Conservation (phyloP, 2,113 vertebrate species). For the Hassar affinis region DNA sequence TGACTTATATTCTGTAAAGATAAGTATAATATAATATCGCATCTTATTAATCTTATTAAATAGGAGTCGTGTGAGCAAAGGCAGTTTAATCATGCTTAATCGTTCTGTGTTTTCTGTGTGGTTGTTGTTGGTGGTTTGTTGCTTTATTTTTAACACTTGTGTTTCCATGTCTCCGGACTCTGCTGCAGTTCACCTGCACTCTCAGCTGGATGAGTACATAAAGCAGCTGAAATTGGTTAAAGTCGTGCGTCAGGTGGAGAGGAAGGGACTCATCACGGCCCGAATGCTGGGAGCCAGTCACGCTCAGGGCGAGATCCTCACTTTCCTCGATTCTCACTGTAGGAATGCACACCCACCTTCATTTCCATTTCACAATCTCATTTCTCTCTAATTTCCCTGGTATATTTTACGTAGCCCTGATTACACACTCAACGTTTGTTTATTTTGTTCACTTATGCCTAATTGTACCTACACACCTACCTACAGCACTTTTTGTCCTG, state of each 20-base stretch:
- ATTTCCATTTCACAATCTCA: background rate
- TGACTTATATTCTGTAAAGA: background rate
- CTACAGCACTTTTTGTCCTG: too few species aligned
- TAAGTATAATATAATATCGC: too few species aligned
- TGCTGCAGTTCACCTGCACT: conserved; percentile 80
- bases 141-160: background rate
- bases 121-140: background rate
- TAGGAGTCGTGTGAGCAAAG: background rate
- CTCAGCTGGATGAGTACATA: conserved; percentile 79
- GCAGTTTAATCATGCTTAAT: background rate
- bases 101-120: too few species aligned
- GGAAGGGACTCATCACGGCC: conserved; percentile 92
- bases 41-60: background rate
- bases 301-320: conserved; percentile 86
- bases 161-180: background rate
- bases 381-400: background rate
- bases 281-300: conserved; percentile 87
- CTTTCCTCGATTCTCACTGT: conserved; percentile 96
- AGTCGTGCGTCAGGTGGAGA: conserved; percentile 84
- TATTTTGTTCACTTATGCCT: background rate
- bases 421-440: background rate
- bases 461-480: background rate
- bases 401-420: too few species aligned
- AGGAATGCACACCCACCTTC: background rate
- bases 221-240: conserved; percentile 82